Conservation (phyloP, 2,888 invertebrate genomes). For the Lamellibrachia satsuma region DNA sequence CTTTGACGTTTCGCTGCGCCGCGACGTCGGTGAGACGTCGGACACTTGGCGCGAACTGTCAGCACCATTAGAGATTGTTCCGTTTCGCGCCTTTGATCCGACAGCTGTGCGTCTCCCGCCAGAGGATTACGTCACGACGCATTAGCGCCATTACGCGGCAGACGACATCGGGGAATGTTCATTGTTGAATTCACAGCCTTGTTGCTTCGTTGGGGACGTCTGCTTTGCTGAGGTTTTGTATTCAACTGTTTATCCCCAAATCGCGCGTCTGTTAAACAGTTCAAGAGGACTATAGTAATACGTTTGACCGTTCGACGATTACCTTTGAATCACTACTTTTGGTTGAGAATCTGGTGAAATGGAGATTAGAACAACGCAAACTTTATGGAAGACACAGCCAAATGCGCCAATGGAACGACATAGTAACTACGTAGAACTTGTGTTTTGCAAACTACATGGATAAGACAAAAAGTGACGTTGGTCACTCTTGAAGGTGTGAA, state of each 20-base stretch:
- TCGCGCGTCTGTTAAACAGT: neutral
- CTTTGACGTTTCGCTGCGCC: neutral
- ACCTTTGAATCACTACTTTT: neutral
- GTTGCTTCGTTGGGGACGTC: neutral
- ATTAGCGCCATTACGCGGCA: neutral
- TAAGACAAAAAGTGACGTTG: neutral
- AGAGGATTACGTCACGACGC: constrained; percentile 17
- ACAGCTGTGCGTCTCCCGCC: constrained; percentile 6
- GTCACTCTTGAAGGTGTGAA: neutral
- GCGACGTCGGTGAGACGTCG: neutral
- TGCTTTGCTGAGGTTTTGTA: neutral
- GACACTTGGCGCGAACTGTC: constrained; percentile 10
- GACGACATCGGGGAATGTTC: neutral
- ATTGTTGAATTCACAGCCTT: neutral
- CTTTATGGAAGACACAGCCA: neutral
- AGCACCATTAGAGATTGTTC: constrained; percentile 17
- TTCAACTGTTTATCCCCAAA: neutral
- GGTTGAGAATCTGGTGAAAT: neutral
- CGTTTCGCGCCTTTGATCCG: constrained; percentile 11
- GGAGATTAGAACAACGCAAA: neutral
- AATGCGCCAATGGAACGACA: neutral
- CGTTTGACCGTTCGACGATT: neutral
- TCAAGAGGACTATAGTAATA: neutral
- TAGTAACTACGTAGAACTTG: neutral
- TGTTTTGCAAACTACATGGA: neutral